Base-by-base conservation (phyloP, 2,113 vertebrate species). In the Bubo bubo region DNA sequence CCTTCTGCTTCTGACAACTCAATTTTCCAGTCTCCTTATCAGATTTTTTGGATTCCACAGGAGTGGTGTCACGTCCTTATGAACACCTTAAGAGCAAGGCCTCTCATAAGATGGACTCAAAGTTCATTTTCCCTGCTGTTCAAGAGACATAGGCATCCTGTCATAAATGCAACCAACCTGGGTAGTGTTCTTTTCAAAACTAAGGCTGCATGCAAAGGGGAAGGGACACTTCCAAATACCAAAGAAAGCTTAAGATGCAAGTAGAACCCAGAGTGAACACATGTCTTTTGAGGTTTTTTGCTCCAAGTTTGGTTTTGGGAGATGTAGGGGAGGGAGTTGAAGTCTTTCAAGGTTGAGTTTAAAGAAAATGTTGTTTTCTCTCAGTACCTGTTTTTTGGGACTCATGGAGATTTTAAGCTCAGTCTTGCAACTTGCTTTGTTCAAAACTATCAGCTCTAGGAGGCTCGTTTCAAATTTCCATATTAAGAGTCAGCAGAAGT, bases 171-270 rank as follows among this genome's bases (percentile, higher is more conserved):
- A 49, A 60, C 37, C 49, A 91, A 22, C 32, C 15, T 41, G 7
- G 10, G 20, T 63, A 71, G n/a, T 24, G 30, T 75, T 91, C 52
- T 16, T 87, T 81, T 53, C 56, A 81, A 88, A 96, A 79, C 30
- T 24, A 30, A 59, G 30, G 27, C 63, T 92, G 35, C n/a, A 37
- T 56, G 19, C 3, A 3, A 58, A 90, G 17, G 52, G 34, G 14
- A 85, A 50, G n/a, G 50, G 39, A 49, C 41, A 18, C 35, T 72
- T 74, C 50, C 43, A 63, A 37, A 74, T 34, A 53, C 14, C 32
- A 37, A 37, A 94, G 53, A 30, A 63, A 34, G 17, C 49, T 74
- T 43, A 87, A 55, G 70, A 22, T 94, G 37, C 45, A 56, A 34
- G 19, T 70, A 87, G 39, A 77, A 52, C 37, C 58, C 45, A 80